These are phyloP conservation scores for Apodemia zela DNA, from an alignment of 2,888 invertebrate genomes.

Conservation along the genomic window DNA sequence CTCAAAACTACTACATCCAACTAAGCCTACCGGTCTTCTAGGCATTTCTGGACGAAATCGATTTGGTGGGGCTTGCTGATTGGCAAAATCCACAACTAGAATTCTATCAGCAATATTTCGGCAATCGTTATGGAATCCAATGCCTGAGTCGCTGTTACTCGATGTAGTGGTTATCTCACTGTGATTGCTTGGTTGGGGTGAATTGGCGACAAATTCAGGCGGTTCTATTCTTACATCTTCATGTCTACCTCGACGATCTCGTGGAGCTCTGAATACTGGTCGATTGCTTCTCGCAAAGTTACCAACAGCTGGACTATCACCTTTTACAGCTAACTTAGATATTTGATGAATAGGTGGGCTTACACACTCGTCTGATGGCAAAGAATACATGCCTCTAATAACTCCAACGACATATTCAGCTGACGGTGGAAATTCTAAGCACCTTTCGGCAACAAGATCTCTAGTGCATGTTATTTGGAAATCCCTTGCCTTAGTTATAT, in stretches of 20 bases:
- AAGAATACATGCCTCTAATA: constrained; percentile 86
- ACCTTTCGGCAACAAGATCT: constrained; percentile 88
- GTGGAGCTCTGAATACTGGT: constrained; percentile 54
- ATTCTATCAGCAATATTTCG: constrained; percentile 91
- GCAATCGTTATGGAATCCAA: constrained; percentile 95
- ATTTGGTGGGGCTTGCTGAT: constrained; percentile 53
- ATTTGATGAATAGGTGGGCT: constrained; percentile 65
- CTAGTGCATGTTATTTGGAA: constrained; percentile 93
- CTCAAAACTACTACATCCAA: constrained; percentile 67
- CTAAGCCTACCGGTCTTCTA: constrained; percentile 60
- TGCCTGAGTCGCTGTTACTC: constrained; percentile 96
- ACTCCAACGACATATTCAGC: constrained; percentile 88
- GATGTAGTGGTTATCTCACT: constrained; percentile 91
- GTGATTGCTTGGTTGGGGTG: constrained; percentile 91
- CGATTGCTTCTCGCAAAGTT: constrained; percentile 61
- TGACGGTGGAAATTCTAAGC: constrained; percentile 94
- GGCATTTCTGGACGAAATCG: constrained; percentile 59
- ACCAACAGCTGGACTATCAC: constrained; percentile 65
- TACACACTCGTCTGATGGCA: constrained; percentile 68
- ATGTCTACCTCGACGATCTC: constrained; percentile 56
- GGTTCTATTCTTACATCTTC: constrained; percentile 61
- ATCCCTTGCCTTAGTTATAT: constrained; percentile 88
- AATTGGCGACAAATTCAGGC: constrained; percentile 83
- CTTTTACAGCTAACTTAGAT: constrained; percentile 65
- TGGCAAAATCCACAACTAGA: constrained; percentile 87